Conservation (phyloP, 1,140 invertebrate species). For the Pseudoatta argentina region DNA sequence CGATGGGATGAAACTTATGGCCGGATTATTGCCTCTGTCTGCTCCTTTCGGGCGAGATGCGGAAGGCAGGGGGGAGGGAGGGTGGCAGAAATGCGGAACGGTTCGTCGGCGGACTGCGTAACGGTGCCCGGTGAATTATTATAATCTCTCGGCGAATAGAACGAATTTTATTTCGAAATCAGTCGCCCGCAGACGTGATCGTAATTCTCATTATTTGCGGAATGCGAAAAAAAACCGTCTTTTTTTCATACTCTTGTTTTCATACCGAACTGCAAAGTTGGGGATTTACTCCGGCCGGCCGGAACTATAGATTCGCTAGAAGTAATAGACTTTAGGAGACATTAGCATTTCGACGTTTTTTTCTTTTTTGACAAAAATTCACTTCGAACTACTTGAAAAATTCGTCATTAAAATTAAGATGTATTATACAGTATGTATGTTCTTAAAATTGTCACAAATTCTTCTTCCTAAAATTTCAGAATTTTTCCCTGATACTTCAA, state of each 20-base stretch:
- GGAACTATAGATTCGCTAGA: neutral
- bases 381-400: neutral
- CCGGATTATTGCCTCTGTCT: slow-evolving; percentile 57
- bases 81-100: slow-evolving; percentile 27
- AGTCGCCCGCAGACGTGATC: slow-evolving; percentile 74
- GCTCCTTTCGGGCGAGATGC: slow-evolving; percentile 40
- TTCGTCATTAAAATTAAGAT: slow-evolving; percentile 17
- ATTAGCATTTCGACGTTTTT: neutral
- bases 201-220: slow-evolving; percentile 72
- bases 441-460: too few species aligned
- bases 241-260: neutral
- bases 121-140: slow-evolving; percentile 71
- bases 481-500: too few species aligned
- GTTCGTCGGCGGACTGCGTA: slow-evolving; percentile 72
- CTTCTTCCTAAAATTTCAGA: too few species aligned
- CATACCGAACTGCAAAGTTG: neutral
- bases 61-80: slow-evolving; percentile 4
- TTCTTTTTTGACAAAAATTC: neutral
- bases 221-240: slow-evolving; percentile 30
- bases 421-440: too few species aligned
- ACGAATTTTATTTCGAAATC: slow-evolving; percentile 77
- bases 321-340: neutral
- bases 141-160: slow-evolving; percentile 69
- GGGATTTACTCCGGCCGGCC: slow-evolving; percentile 10
- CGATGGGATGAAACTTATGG: slow-evolving; percentile 49